Evolutionary conservation across 1,140 invertebrate species (phyloP), one percentile per base, ranked within the genome.

Genomic region (Heterodera schachtii): DNA sequence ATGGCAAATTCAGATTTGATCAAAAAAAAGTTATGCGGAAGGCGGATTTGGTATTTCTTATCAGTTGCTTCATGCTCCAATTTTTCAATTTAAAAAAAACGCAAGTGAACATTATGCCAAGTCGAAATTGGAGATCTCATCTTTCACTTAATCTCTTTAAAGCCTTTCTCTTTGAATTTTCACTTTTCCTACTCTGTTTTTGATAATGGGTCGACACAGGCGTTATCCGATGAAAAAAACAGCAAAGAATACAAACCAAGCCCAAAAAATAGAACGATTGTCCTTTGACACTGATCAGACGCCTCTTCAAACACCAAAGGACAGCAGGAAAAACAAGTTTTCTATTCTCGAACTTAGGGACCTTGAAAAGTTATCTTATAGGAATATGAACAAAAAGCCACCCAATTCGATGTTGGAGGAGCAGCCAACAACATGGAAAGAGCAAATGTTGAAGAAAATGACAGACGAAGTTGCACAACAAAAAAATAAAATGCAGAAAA

Each of bases 181-280:
- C 31, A 31, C 31, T 31, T 31, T 31, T 31, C 31, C 31, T 31
- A 1, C 31, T 31, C 31, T 0, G 0, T 31, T 31, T 31, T 31
- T 31, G 31, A 31, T 5, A 11, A 71, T 71, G 69, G 69, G 9
- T 71, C 31, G 44, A 46, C 69, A 71, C 69, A 71, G 31, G 19
- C 69, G 69, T 43, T 71, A 71, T 71, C 69, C 69, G 19, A 31
- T 13, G 43, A 71, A 71, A n/a, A 71, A 71, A 41, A 43, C 69
- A 46, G 8, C 9, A 71, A 31, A 71, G 21, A 43, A 31, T 46
- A 71, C 31, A 41, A 19, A 13, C 19, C 43, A 13, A 43, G 21
- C 11, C 69, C 9, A 43, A 41, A 64, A 64, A 64, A 19, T 19
- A 5, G 16, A 16, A 5, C 5, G 19, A 19, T 64, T 64, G 57